A percentile compares a stretch with the other conserved stretches of the same genome.
These are phyloP conservation scores for Eumacrocentrus americanus DNA, from an alignment of 2,888 invertebrate genomes.

Conservation along the genomic window DNA sequence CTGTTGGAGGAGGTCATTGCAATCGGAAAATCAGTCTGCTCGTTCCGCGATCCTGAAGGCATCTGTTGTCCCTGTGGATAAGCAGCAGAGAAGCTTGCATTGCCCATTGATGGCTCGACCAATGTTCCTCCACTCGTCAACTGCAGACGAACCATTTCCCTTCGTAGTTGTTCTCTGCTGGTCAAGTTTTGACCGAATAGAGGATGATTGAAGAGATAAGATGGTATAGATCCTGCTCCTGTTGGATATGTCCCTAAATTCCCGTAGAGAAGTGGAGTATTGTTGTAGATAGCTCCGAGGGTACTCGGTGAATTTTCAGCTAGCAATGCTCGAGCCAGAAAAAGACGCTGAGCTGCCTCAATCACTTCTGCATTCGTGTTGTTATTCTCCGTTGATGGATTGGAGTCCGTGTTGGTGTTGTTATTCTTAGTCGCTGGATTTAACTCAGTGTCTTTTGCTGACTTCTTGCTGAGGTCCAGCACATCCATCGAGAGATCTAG, in stretches of 20 bases:
- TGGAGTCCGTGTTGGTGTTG: conserved; percentile 24
- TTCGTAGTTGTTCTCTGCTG: conserved; percentile 72
- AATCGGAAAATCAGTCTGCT: too few species aligned
- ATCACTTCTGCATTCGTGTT: conserved; percentile 33
- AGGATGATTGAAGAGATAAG: conserved; percentile 71
- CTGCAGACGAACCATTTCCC: conserved; percentile 70
- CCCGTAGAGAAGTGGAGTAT: conserved; percentile 54
- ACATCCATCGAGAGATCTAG: conserved; percentile 81
- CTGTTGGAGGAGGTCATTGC: conserved; percentile 30
- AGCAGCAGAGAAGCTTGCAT: conserved; percentile 37
- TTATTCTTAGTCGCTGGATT: not conserved
- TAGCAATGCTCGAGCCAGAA: conserved; percentile 70
- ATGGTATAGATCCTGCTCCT: conserved; percentile 66
- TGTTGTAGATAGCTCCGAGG: conserved; percentile 54
- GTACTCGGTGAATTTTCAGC: conserved; percentile 62
- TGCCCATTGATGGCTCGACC: conserved; percentile 58
- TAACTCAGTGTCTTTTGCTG: conserved; percentile 22
- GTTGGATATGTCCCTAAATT: conserved; percentile 54
- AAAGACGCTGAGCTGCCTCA: conserved; percentile 66
- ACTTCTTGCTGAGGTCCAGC: conserved; percentile 82
- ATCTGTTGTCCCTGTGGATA: conserved; percentile 40
- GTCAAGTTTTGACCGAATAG: conserved; percentile 70
- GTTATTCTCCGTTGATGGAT: not conserved
- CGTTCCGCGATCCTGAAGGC: conserved; percentile 28
- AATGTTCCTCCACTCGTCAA: conserved; percentile 74